Evolutionary conservation across 1,140 invertebrate species (phyloP).

Genomic region (Asbolus verrucosus): DNA sequence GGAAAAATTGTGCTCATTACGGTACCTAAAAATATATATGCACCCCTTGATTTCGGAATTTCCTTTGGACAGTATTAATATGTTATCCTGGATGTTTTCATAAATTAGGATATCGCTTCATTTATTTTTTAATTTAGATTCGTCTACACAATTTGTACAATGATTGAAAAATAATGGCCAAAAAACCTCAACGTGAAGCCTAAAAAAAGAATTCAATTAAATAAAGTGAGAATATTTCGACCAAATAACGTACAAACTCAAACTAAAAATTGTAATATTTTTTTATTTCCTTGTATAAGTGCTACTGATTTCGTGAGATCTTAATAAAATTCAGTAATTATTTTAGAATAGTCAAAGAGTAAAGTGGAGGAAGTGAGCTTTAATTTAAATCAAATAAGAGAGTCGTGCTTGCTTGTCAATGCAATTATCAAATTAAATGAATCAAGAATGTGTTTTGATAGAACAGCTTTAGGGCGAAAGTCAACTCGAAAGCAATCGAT

Average conservation of each 20-base stretch:
- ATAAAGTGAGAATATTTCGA: too few relatives aligned
- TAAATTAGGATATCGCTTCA: slow-evolving; percentile 58
- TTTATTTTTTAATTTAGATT: slow-evolving; percentile 60
- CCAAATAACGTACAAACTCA: too few relatives aligned
- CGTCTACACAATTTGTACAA: background rate
- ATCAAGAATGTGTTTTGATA: slow-evolving; percentile 60
- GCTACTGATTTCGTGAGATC: too few relatives aligned
- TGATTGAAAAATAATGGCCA: slow-evolving; percentile 10
- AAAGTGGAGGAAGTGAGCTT: background rate
- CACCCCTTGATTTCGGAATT: slow-evolving; percentile 62
- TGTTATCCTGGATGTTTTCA: slow-evolving; percentile 57
- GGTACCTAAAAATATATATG: slow-evolving; percentile 62
- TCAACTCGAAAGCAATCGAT: slow-evolving; percentile 59
- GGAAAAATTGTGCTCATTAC: slow-evolving; percentile 61
- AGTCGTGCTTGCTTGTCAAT: slow-evolving; percentile 48
- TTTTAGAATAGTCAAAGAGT: background rate
- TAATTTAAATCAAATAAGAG: slow-evolving; percentile 11
- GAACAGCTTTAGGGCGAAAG: slow-evolving; percentile 57
- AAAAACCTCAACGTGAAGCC: too few relatives aligned
- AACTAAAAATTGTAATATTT: too few relatives aligned
- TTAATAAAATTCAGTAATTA: slow-evolving; percentile 48
- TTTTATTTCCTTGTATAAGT: too few relatives aligned
- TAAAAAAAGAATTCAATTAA: too few relatives aligned
- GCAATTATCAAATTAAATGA: slow-evolving; percentile 58
- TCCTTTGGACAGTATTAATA: slow-evolving; percentile 61